Evolutionary conservation across 2,113 vertebrate species (phyloP), one percentile per base, ranked within the genome.

Genomic region (Lepus europaeus): DNA sequence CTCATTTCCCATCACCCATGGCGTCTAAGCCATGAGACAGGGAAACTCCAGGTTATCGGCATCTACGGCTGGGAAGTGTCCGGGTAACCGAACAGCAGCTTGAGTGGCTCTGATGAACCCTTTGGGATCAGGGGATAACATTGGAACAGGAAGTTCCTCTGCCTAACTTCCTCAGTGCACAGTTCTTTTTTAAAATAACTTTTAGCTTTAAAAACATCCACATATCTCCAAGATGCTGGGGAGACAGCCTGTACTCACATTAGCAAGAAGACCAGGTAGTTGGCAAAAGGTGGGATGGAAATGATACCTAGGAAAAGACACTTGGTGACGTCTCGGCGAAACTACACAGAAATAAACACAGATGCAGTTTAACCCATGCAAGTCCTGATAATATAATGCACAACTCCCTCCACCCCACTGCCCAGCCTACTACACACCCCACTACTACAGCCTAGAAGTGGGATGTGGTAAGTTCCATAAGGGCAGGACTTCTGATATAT

Each of bases 281-380:
- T 99, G 98, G 99, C 99, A 93, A 99, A 99, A 29, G 99, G 99
- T 7, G 99, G 99, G 96, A 99, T 98, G 59, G 99, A 98, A 83
- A 99, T 98, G 93, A 99, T 17, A 87, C 98, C 97, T 83, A 99
- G 89, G 12, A 99, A 99, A 96, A 99, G 11, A 83, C 98, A 99
- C 98, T 99, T 99, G 90, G 99, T 98, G 96, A 99, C 0, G 16
- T 99, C 98, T 98, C 98, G 98, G 95, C 99, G 99, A 94, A 99
- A 99, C 99, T 99, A 98, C 53, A 81, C 22, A 97, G 87, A 86
- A 85, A 97, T 12, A n/a, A 95, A 93, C 73, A 70, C 0, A 51
- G 23, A 91, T 9, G 63, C 22, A 5, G 33, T 97, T 96, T 92
- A 97, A 92, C 27, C 25, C 61, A 92, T 29, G 36, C 76, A 53